phyloP scores from a whole-genome alignment of 2,888 invertebrate genomes.

The Nemapogon koenigi region DNA sequence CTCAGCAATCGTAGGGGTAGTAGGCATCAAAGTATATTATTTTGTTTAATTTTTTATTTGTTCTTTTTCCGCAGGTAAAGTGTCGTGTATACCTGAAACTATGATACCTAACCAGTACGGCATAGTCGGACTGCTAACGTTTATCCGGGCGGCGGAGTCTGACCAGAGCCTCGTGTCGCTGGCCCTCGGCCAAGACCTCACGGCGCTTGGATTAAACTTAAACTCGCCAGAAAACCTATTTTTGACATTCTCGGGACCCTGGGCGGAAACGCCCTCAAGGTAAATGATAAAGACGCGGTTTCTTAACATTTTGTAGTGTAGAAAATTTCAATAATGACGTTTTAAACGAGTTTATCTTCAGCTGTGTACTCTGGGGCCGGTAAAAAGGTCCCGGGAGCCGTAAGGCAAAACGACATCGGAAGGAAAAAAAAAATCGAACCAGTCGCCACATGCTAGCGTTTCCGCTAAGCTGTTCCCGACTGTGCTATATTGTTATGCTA shows the following conservation, averaged over 20 bases:
- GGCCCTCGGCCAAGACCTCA: conserved; percentile 97
- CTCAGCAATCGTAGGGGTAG: too few species aligned
- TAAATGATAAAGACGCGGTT: conserved; percentile 23
- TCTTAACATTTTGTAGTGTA: too few species aligned
- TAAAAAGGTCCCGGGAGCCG: too few species aligned
- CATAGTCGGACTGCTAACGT: conserved; percentile 97
- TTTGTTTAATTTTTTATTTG: background rate
- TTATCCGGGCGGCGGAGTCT: conserved; percentile 96
- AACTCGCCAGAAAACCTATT: conserved; percentile 98
- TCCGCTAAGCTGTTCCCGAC: too few species aligned
- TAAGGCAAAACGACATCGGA: too few species aligned
- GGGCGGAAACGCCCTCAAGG: conserved; percentile 96
- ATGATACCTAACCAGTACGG: conserved; percentile 99
- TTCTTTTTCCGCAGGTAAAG: conserved; percentile 73
- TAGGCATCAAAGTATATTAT: background rate
- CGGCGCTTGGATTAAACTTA: conserved; percentile 96
- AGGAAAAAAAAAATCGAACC: too few species aligned
- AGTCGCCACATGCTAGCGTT: too few species aligned
- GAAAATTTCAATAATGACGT: too few species aligned
- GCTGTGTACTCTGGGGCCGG: too few species aligned
- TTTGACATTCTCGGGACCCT: conserved; percentile 98
- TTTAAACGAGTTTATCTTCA: too few species aligned
- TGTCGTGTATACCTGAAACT: conserved; percentile 96
- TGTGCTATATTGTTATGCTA: too few species aligned
- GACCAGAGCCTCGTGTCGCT: conserved; percentile 96